Evolutionary conservation across 2,113 vertebrate genomes (phyloP).

Genomic region (Plecturocebus donacophilus): DNA sequence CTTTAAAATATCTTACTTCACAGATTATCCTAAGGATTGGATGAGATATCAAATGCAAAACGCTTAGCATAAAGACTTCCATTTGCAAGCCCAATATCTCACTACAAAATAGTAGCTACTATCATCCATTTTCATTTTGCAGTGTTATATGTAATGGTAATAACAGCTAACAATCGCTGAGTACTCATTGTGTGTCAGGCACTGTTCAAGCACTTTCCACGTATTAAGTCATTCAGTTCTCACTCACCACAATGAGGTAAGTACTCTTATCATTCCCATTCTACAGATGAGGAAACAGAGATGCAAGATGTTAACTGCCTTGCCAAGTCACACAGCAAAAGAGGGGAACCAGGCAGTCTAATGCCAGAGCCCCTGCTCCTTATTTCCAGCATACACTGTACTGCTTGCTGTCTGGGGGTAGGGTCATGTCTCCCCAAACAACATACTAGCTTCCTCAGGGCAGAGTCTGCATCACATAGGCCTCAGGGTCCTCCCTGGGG

Average conservation of each 20-base stretch:
- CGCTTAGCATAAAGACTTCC: not conserved
- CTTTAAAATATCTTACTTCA: not conserved
- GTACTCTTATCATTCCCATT: not conserved
- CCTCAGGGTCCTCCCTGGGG: not conserved
- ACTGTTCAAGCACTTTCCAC: not conserved
- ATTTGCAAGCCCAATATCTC: not conserved
- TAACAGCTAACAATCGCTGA: not conserved
- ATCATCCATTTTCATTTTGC: not conserved
- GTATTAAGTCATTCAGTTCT: not conserved
- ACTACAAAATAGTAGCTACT: not conserved
- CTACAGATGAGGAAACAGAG: not conserved
- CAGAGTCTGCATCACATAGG: rapidly evolving
- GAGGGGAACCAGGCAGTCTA: not conserved
- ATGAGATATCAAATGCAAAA: not conserved
- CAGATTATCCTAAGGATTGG: not conserved
- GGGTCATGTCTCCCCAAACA: rapidly evolving
- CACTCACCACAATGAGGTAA: not conserved
- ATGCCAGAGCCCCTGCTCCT: not conserved
- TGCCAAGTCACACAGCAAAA: not conserved
- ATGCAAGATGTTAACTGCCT: not conserved
- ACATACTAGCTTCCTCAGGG: not conserved
- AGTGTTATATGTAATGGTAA: not conserved
- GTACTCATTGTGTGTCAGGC: not conserved
- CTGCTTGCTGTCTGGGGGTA: not conserved
- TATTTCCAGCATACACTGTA: not conserved